Base-by-base conservation (phyloP, 2,113 vertebrate species). In the Onychostoma macrolepis region DNA sequence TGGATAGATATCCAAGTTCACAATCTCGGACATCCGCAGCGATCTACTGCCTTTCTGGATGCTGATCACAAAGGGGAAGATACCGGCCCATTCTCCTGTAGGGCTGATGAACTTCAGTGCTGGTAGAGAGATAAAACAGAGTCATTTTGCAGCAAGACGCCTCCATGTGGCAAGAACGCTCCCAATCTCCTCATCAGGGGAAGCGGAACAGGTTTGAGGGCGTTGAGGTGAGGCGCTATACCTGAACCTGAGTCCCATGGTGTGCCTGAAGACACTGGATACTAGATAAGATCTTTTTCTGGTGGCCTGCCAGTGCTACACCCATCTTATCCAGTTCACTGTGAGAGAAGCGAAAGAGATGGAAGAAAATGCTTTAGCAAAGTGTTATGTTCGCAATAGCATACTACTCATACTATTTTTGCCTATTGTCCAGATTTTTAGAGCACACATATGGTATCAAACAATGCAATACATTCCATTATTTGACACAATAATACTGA, bases 261-360 rank as follows among this genome's bases (percentile, higher is more conserved):
- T 87, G 89, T 45, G 48, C 56, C 75, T 90, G 87, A 48, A 90
- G 86, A 84, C 89, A 82, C 92, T 99, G 96, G n/a, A 99, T 96
- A 10, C 98, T 99, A 94, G 97, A 99, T 90, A 99, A 94, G 90
- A 99, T 98, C 93, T 99, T 99, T 96, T 99, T 99, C 95, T 99
- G 98, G 93, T 99, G 98, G 90, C 98, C 98, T 12, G 97, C 97
- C 86, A 99, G 93, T 85, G 96, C 96, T 87, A 99, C 96, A 0
- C 98, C 98, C 90, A 99, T 97, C 96, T 96, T 97, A 92, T 97
- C 95, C 80, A 99, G 96, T 88, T 99, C 98, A 93, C 98, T 99
- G 94, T 10, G 92, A 92, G 63, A 90, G 41, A 90, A 33, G 71
- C 33, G 82, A 85, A 61, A 83, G 6, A 86, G 19, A n/a, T 33